These are phyloP conservation scores for Lagopus muta DNA, from an alignment of 2,113 vertebrate genomes.

Conservation along the genomic window DNA sequence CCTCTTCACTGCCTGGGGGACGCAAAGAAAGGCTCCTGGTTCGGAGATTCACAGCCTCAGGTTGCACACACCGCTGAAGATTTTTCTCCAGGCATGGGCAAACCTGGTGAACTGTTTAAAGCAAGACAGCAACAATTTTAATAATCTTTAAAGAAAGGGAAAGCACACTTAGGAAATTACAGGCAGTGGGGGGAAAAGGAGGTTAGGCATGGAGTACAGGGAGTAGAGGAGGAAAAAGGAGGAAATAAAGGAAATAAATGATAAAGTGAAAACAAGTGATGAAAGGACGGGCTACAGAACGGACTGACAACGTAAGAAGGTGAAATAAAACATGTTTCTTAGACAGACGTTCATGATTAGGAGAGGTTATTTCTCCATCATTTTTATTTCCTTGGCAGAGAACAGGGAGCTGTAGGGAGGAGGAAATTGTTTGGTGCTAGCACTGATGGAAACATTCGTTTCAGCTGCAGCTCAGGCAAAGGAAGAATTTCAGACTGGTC, in stretches of 20 bases:
- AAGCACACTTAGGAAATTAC: neutral
- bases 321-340: slow-evolving; percentile 16
- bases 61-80: neutral
- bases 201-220: neutral
- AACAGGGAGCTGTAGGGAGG: neutral
- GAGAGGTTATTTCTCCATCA: slow-evolving; percentile 16
- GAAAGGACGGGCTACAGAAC: neutral
- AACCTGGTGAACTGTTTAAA: neutral
- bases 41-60: neutral
- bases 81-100: neutral
- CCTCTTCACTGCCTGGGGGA: neutral
- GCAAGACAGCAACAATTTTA: neutral
- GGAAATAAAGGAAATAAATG: neutral
- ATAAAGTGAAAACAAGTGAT: neutral
- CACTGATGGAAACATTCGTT: slow-evolving; percentile 17
- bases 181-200: neutral
- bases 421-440: slow-evolving; percentile 42
- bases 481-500: slow-evolving; percentile 3
- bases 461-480: slow-evolving; percentile 2
- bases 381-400: slow-evolving; percentile 51
- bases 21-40: fast-evolving
- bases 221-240: neutral
- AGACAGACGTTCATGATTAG: neutral
- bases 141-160: neutral
- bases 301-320: neutral